These are phyloP conservation scores for Geodia barretti DNA, from an alignment of 37 sponge, comb jelly and placozoan species.

Conservation along the genomic window DNA sequence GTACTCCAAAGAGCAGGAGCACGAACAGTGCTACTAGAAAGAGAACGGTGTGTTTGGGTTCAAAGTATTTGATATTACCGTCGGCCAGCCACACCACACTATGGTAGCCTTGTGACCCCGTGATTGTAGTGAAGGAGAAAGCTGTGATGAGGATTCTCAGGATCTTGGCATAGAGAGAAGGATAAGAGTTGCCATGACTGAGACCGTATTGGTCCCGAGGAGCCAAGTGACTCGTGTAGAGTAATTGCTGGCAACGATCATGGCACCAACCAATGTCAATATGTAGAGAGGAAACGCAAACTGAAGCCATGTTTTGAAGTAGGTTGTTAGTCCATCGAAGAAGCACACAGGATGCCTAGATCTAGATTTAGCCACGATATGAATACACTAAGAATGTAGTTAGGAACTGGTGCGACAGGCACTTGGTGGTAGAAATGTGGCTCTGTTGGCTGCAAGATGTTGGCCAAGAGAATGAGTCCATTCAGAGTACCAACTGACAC, in stretches of 20 bases:
- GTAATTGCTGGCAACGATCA: not conserved
- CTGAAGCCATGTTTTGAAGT: constrained; percentile 8
- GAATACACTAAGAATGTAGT: too few relatives aligned
- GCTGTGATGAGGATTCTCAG: not conserved
- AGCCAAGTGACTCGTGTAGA: not conserved
- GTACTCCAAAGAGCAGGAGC: too few relatives aligned
- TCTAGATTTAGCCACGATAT: constrained; percentile 17
- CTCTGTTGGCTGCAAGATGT: not conserved
- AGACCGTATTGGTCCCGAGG: not conserved
- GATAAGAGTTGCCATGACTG: constrained; percentile 11
- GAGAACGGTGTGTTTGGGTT: too few relatives aligned
- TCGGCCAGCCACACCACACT: constrained; percentile 10
- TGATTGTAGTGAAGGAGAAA: not conserved
- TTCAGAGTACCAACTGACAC: constrained; percentile 9
- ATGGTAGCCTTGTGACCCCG: not conserved
- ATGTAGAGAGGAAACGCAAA: constrained; percentile 21
- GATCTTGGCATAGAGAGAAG: constrained; percentile 18
- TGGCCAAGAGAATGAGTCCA: constrained; percentile 16
- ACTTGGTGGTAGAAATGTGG: not conserved
- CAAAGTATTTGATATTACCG: not conserved
- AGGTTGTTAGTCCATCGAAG: not conserved
- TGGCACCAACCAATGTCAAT: not conserved
- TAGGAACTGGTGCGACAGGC: too few relatives aligned
- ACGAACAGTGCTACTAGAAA: too few relatives aligned
- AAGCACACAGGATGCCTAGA: not conserved